Evolutionary conservation across 2,888 invertebrate genomes (phyloP).

Genomic region (Acanthoscelides obtectus): DNA sequence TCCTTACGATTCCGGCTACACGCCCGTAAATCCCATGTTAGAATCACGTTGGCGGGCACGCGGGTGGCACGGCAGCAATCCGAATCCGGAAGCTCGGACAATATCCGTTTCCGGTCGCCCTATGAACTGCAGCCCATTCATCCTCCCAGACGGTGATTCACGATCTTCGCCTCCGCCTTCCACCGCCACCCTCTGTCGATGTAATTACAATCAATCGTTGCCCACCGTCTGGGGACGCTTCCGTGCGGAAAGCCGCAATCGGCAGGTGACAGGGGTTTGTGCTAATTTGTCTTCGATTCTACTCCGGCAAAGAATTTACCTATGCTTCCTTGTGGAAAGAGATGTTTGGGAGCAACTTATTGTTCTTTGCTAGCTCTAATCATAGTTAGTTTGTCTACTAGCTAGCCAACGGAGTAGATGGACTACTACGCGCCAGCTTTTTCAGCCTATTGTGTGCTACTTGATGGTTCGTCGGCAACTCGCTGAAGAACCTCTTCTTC

Average conservation of each 20-base stretch:
- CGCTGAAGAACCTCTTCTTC: too few relatives aligned
- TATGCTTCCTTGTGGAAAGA: too few relatives aligned
- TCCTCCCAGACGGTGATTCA: neutral
- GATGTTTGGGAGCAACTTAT: too few relatives aligned
- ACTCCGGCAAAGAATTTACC: neutral
- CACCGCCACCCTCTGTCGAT: neutral
- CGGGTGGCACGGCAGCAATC: neutral
- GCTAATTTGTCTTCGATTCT: neutral
- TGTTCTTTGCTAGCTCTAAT: too few relatives aligned
- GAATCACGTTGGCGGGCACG: neutral
- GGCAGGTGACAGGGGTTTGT: neutral
- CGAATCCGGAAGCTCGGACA: neutral
- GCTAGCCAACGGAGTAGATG: too few relatives aligned
- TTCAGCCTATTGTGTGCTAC: too few relatives aligned
- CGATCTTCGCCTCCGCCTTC: neutral
- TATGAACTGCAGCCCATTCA: neutral
- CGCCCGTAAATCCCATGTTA: neutral
- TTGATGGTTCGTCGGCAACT: too few relatives aligned
- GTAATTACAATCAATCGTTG: neutral
- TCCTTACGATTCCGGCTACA: neutral
- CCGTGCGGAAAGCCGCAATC: neutral
- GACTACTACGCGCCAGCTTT: too few relatives aligned
- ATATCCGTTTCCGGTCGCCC: neutral
- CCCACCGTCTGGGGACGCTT: neutral
- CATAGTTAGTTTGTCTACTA: too few relatives aligned